phyloP scores from a whole-genome alignment of 2,797 vertebrate genomes.

The Cottoperca gobio region DNA sequence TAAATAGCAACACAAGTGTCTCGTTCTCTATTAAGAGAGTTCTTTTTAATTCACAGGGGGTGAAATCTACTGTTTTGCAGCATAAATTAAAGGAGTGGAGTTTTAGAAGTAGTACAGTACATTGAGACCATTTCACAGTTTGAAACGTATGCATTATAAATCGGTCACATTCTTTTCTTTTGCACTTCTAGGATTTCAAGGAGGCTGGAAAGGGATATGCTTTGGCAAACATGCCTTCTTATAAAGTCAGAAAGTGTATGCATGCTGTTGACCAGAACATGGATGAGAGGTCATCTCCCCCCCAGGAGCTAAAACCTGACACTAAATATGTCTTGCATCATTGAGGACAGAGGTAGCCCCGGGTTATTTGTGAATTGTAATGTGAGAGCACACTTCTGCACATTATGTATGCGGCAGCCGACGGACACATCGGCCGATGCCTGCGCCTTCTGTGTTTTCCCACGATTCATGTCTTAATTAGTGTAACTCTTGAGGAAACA shows the following conservation, averaged over 20 bases:
- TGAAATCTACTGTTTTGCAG: background rate
- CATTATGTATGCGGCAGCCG: conserved; percentile 1
- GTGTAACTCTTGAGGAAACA: conserved; percentile 1
- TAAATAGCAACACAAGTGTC: conserved; percentile 3
- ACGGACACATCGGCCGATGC: background rate
- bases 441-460: conserved; percentile 5
- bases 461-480: background rate
- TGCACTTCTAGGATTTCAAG: background rate
- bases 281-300: conserved; percentile 41
- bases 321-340: conserved; percentile 47
- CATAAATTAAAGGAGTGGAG: background rate
- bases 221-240: conserved; percentile 22
- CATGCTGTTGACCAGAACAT: conserved; percentile 36
- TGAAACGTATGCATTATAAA: background rate
- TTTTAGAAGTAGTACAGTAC: background rate
- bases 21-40: background rate
- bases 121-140: background rate
- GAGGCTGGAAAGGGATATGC: background rate
- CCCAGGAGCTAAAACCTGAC: conserved; percentile 55
- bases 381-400: conserved; percentile 30
- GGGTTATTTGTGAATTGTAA: conserved; percentile 59
- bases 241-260: conserved; percentile 23
- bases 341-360: conserved; percentile 41
- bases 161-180: background rate
- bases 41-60: background rate